Evolutionary conservation across 2,888 invertebrate genomes (phyloP).

Genomic region (Anaspis maculata): DNA sequence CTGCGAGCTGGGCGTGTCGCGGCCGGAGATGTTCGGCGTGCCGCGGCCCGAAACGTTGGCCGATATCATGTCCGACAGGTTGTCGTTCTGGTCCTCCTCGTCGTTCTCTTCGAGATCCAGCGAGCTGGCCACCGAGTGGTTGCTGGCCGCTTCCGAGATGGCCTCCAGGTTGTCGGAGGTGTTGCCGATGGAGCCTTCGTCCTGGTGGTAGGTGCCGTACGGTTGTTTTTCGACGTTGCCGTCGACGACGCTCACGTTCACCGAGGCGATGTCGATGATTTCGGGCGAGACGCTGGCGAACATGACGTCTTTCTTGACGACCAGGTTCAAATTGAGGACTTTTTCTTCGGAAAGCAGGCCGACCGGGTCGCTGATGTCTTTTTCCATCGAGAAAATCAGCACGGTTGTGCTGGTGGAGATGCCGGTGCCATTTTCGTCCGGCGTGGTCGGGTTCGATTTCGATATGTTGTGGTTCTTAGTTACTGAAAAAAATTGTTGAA

Average conservation of each 20-base stretch:
- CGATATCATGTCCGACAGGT: constrained; percentile 94
- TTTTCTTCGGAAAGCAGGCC: constrained; percentile 54
- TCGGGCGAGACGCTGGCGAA: constrained; percentile 13
- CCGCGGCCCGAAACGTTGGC: constrained; percentile 92
- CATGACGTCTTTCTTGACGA: constrained; percentile 24
- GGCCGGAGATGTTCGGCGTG: constrained; percentile 90
- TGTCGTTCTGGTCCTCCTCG: constrained; percentile 84
- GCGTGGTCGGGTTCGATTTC: constrained; percentile 15
- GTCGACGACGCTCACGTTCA: constrained; percentile 1
- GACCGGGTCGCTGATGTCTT: constrained; percentile 28
- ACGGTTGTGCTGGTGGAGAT: constrained; percentile 40
- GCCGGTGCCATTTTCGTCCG: no score
- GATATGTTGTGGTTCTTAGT: constrained; percentile 18
- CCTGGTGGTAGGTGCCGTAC: constrained; percentile 75
- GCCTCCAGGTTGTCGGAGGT: constrained; percentile 91
- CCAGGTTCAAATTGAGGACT: constrained; percentile 46
- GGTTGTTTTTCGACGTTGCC: constrained; percentile 19
- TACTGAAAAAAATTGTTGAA: constrained; percentile 11
- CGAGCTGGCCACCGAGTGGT: constrained; percentile 89
- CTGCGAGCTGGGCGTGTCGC: constrained; percentile 94
- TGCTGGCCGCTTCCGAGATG: constrained; percentile 91
- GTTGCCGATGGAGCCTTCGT: constrained; percentile 87
- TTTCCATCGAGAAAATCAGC: constrained; percentile 59
- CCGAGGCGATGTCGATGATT: constrained; percentile 5
- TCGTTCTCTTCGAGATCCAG: constrained; percentile 79